Evolutionary conservation across 2,888 invertebrate genomes (phyloP), one percentile per base, ranked within the genome.

Genomic region (Thecocarcelia acutangulata): DNA sequence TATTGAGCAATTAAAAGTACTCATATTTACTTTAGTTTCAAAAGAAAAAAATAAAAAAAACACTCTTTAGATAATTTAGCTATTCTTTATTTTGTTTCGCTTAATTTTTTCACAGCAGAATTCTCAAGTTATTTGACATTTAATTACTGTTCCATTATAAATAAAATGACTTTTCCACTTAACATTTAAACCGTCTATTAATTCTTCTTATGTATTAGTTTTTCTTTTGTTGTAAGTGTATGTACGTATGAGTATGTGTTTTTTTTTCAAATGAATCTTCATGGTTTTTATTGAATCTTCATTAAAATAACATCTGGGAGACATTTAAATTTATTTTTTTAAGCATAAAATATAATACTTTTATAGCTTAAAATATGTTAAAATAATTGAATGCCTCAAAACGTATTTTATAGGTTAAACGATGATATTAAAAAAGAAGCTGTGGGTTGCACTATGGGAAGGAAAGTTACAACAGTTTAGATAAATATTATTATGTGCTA

Each of bases 161-260:
- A 80, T 69, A 70, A 59, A 75, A 70, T 76, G 75, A 80, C 80
- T 76, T 75, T 80, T 72, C 68, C 80, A 72, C 68, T 80, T 80
- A 80, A 76, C 80, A 80, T 80, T 80, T 80, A 76, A 80, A 76
- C 66, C 76, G 70, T 46, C 76, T 76, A 76, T 80, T 75, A 70
- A 80, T 80, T 72, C 70, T 73, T 50, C 17, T 59, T 28, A 37
- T 21, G 28, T 6, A 28, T 63, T 63, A 11, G 5, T 50, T 21
- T 54, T 33, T 13, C 19, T 58, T 40, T 40, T 63, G 11, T 5
- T 24, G 42, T 4, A 19, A 19, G 42, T 24, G 13, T 21, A 21
- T 56, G 19, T 15, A 3, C 15, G 13, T 37, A 13, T 19, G 19
- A 4, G 44, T 13, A 24, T 52, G 15, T 42, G 40, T 52, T 9